Base-by-base conservation (phyloP, 2,888 invertebrate species). In the Troides aeacus region DNA sequence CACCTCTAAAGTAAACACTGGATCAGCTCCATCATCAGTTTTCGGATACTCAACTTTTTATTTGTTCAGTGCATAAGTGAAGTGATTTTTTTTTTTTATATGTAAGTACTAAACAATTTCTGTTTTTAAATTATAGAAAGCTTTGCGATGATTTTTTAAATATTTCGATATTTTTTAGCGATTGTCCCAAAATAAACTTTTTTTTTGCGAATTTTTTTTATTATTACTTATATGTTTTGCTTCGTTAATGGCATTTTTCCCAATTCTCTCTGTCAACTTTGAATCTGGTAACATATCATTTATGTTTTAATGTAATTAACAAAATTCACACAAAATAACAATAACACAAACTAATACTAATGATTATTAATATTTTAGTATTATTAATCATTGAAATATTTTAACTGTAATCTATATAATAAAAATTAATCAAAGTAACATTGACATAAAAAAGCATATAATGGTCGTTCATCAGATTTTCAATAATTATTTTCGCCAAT, bases 1-100 rank as follows among this genome's bases (percentile, higher is more conserved):
- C 80, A 79, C 74, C 82, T 77, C 79, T 79, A 79, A 80, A 76
- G 80, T 81, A 79, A 79, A 79, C 81, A 78, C 73, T 70, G 76
- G 58, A 64, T 17, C 57, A 57, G 24, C 15, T 6, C 64, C 46
- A 64, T 30, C 53, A 57, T 18, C 39, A 57, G 61, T 62, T 61
- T 18, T 53, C 18, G 56, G 39, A 56, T 69, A n/a, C 8, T 4
- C 12, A 39, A 60, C 6, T 50, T 62, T 57, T n/a, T 24, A n/a
- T 60, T 39, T 36, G 17, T 5, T 60, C 56, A 36, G 62, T 57
- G 46, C 18, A 39, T 23, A 18, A 42, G 70, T 70, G 66, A 57
- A 57, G 70, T 66, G 70, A 62, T n/a, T 21, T 46, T 21, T 39
- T 58, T 62, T 46, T 21, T 3, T 50, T 53, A 63, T n/a, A 66